Evolutionary conservation across 2,797 vertebrate genomes (phyloP).

Genomic region (Potorous gilbertii): DNA sequence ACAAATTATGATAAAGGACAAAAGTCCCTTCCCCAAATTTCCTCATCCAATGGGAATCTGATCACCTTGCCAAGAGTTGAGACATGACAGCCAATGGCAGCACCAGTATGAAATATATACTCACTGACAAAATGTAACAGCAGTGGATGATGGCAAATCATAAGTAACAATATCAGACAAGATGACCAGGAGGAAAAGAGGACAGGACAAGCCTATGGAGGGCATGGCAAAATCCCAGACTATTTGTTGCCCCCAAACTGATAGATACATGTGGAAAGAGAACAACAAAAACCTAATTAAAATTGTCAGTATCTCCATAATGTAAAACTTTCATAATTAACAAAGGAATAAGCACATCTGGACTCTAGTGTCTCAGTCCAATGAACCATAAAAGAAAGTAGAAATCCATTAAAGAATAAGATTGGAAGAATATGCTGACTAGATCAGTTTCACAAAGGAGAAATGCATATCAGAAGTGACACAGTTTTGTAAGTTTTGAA

Average conservation of each 20-base stretch:
- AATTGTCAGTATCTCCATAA: not conserved
- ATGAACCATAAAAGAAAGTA: not conserved
- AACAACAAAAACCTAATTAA: not conserved
- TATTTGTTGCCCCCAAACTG: not conserved
- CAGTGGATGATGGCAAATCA: not conserved
- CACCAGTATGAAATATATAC: not conserved
- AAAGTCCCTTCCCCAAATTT: not conserved
- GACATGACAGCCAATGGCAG: not conserved
- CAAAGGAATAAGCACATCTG: not conserved
- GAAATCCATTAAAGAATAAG: not conserved
- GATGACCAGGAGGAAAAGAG: not conserved
- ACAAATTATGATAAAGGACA: not conserved
- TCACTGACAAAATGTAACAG: not conserved
- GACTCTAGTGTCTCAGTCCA: not conserved
- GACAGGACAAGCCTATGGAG: not conserved
- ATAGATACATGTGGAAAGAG: not conserved
- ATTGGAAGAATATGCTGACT: not conserved
- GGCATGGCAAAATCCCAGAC: not conserved
- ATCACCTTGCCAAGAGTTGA: not conserved
- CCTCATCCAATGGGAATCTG: not conserved
- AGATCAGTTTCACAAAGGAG: not conserved
- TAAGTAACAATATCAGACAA: not conserved
- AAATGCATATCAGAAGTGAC: not conserved
- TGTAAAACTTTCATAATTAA: not conserved
- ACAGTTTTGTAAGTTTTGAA: not conserved